phyloP scores from a whole-genome alignment of 1,140 invertebrate species.

The Bacillus rossius region DNA sequence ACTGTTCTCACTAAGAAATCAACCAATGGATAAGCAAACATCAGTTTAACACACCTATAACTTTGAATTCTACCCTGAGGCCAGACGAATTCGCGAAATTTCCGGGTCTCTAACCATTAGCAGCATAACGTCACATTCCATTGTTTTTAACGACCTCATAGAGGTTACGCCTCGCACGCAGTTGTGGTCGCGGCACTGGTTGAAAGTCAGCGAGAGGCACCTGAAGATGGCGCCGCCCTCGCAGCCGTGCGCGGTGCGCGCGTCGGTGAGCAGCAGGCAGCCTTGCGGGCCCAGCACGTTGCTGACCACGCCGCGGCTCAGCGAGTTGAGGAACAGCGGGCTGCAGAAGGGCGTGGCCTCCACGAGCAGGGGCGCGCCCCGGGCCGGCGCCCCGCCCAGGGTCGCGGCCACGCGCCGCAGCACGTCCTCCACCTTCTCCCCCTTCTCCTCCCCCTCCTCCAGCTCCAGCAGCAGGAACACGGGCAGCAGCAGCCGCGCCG shows the following conservation, averaged over 20 bases:
- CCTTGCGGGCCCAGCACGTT: constrained; percentile 47
- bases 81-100: too few species aligned
- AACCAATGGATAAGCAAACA: too few species aligned
- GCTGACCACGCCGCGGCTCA: constrained; percentile 49
- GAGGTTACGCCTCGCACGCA: too few species aligned
- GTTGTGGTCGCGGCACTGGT: too few species aligned
- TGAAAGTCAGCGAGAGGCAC: too few species aligned
- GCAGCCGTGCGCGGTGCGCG: constrained; percentile 48
- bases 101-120: too few species aligned
- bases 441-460: constrained; percentile 32
- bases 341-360: constrained; percentile 47
- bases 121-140: too few species aligned
- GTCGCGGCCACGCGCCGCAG: constrained; percentile 31
- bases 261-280: constrained; percentile 52
- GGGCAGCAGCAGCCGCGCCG: constrained; percentile 40
- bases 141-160: too few species aligned
- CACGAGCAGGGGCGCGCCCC: neutral
- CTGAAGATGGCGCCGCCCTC: constrained; percentile 53
- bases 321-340: constrained; percentile 49
- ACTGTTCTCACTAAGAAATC: too few species aligned
- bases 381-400: constrained; percentile 50
- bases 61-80: too few species aligned
- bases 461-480: constrained; percentile 47
- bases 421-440: constrained; percentile 12
- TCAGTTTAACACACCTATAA: too few species aligned